Evolutionary conservation across 2,888 invertebrate genomes (phyloP), one percentile per base, ranked within the genome.

Genomic region (Lepetodrilus schrolli): DNA sequence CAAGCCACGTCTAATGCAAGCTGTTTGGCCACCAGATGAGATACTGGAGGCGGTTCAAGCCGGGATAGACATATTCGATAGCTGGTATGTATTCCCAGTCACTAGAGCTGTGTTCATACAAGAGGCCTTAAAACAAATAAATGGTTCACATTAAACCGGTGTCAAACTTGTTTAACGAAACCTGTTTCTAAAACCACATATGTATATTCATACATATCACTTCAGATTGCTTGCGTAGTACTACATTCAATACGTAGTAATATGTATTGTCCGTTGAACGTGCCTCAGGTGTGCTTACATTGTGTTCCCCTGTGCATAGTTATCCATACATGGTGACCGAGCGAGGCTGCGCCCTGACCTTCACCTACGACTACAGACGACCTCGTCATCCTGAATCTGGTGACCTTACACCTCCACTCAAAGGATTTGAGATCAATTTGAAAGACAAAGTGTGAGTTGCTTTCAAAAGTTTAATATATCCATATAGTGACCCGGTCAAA

Each of bases 41-140:
- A 92, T 95, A 48, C 87, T 97, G 73, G 92, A 94, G 76, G 93
- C 96, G 0, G 93, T 97, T 37, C 92, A 93, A 80, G 86, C 93
- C 36, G 97, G 97, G 20, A 93, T 96, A 81, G 98, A 98, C 90
- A 89, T 97, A 13, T 96, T 98, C 90, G 97, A 98, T 88, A 94
- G 58, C 58, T 30, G 58, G 58, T 58, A 13, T 5, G 58, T 38
- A 38, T 1, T 38, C 1, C n/a, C n/a, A n/a, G 66, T 38, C n/a
- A n/a, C 38, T 21, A 13, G 26, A 30, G 30, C n/a, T 26, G 34
- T 65, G 65, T 13, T 7, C 21, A 21, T 17, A 20, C 38, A 38
- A 21, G n/a, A 7, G 20, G 17, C 38, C 10, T 8, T 8, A 38
- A 7, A 49, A 10, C n/a, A 49, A 5, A 5, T 49, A 20, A 20